A percentile compares a stretch with the other conserved stretches of the same genome.
These are phyloP conservation scores for Ophthalmolycus amberensis DNA, from an alignment of 2,113 vertebrate species.

Conservation along the genomic window DNA sequence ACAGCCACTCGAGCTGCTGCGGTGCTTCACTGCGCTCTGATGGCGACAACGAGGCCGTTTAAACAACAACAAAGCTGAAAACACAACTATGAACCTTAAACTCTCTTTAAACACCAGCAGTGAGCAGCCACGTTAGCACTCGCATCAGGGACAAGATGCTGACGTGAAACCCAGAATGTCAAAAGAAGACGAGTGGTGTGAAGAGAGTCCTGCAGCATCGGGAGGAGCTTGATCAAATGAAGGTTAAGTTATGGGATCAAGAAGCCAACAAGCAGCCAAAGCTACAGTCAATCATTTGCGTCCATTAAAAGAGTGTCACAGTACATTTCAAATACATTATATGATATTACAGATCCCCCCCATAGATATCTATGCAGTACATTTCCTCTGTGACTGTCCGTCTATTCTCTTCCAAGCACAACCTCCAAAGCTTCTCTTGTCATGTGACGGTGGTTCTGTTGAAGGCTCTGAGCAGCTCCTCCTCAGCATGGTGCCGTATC, in stretches of 20 bases:
- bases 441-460: conserved; percentile 19
- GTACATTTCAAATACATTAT: too few relatives aligned
- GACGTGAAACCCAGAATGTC: background rate
- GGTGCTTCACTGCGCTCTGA: background rate
- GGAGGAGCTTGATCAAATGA: background rate
- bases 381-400: background rate
- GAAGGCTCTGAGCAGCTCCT: background rate
- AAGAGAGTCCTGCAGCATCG: background rate
- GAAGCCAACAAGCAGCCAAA: background rate
- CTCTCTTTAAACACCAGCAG: too few relatives aligned
- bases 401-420: background rate
- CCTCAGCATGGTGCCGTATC: conserved; percentile 17
- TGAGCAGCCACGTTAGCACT: background rate
- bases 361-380: background rate
- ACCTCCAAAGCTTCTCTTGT: background rate
- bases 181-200: background rate
- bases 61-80: background rate
- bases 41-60: background rate
- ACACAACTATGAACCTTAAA: background rate
- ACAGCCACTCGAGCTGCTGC: background rate
- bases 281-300: background rate
- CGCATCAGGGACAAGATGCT: background rate
- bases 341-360: background rate
- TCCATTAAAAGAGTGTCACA: background rate
- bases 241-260: background rate